phyloP scores from a whole-genome alignment of 2,888 invertebrate genomes.

The Phengaris alcon region DNA sequence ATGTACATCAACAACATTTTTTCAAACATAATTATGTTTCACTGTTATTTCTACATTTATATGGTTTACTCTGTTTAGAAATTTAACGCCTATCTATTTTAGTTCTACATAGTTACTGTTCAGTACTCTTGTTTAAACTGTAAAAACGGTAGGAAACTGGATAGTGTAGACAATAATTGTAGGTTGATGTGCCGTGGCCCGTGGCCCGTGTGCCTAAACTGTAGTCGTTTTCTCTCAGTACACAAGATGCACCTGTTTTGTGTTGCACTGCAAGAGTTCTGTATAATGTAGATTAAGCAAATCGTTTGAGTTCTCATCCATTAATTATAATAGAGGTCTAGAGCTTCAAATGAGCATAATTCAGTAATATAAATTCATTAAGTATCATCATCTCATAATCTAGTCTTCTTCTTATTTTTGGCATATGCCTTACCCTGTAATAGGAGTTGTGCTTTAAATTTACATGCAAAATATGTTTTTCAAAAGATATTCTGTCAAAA shows the following conservation, averaged over 20 bases:
- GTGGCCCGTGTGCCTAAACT: background rate
- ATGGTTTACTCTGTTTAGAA: background rate
- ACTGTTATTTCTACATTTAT: too few species aligned
- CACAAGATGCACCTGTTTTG: conserved; percentile 26
- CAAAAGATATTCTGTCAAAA: too few species aligned
- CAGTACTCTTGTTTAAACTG: background rate
- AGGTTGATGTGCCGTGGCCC: background rate
- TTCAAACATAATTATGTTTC: too few species aligned
- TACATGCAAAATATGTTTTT: too few species aligned
- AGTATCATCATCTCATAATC: background rate
- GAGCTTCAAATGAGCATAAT: conserved; percentile 5
- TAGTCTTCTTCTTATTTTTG: background rate
- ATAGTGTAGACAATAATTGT: background rate
- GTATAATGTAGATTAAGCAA: background rate
- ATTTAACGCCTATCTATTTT: background rate
- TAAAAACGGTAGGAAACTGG: background rate
- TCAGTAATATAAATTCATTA: too few species aligned
- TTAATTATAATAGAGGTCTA: conserved; percentile 16
- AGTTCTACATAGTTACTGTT: background rate
- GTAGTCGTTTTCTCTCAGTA: conserved; percentile 23
- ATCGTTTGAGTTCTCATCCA: conserved; percentile 19
- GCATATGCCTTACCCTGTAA: too few species aligned
- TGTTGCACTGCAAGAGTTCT: conserved; percentile 25
- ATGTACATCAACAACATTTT: too few species aligned
- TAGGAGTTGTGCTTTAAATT: too few species aligned